These are phyloP conservation scores for Melospiza georgiana DNA, from an alignment of 2,113 vertebrate genomes.

Conservation along the genomic window DNA sequence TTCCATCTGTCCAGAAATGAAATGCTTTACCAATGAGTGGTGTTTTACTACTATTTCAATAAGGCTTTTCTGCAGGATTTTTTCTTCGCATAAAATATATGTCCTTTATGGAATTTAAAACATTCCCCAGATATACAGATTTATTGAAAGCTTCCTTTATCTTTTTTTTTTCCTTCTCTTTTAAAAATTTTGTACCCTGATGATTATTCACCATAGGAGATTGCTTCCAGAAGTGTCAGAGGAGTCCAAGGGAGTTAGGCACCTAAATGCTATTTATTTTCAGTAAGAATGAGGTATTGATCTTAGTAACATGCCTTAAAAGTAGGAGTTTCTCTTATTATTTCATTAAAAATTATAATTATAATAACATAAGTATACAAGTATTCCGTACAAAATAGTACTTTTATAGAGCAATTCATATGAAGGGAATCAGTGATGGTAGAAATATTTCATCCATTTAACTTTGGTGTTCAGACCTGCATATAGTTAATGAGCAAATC, in stretches of 20 bases:
- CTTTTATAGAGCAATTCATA: not conserved
- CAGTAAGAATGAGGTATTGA: not conserved
- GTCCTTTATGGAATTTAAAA: not conserved
- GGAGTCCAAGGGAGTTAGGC: not conserved
- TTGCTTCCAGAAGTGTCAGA: not conserved
- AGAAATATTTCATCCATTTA: not conserved
- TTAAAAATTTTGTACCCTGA: not conserved
- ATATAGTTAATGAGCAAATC: not conserved
- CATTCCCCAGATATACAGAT: not conserved
- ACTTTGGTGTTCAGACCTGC: not conserved
- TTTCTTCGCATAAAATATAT: slow-evolving; percentile 28
- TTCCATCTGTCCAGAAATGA: slow-evolving; percentile 35
- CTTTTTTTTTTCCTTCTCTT: rapidly evolving
- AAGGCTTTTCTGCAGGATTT: not conserved
- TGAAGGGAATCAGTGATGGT: not conserved
- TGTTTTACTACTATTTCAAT: slow-evolving; percentile 6
- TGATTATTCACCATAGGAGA: not conserved
- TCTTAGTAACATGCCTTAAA: not conserved
- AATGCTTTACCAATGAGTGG: not conserved
- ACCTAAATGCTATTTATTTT: not conserved
- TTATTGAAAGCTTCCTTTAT: not conserved
- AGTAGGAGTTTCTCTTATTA: not conserved
- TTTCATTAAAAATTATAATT: not conserved
- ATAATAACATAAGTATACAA: not conserved
- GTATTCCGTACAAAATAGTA: not conserved